Evolutionary conservation across 2,113 vertebrate genomes (phyloP).

Genomic region (Protobothrops flavoviridis): DNA sequence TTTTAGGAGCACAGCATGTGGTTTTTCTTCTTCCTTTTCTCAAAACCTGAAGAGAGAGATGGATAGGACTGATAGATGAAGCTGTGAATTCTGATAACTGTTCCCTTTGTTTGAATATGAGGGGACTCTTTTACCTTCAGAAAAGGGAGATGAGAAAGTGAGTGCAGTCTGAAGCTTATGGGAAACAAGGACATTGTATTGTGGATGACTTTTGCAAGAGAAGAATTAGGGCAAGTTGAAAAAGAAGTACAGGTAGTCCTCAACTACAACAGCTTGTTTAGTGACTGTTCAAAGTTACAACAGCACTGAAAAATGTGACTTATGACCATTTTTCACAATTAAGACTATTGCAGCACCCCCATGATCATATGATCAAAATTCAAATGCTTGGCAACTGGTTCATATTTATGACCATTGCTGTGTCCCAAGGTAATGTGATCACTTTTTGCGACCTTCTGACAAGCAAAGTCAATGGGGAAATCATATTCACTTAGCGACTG

Average conservation of each 20-base stretch:
- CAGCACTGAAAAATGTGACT: not conserved
- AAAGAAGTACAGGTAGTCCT: not conserved
- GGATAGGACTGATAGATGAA: constrained; percentile 67
- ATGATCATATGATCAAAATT: not conserved
- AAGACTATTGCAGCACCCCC: not conserved
- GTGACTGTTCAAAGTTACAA: not conserved
- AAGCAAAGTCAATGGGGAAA: not conserved
- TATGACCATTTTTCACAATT: not conserved
- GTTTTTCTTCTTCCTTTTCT: constrained; percentile 49
- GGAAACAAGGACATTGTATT: not conserved
- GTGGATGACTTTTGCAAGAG: not conserved
- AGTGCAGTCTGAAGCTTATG: not conserved
- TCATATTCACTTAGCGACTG: not conserved
- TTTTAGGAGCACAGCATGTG: constrained; percentile 60
- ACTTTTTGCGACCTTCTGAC: not conserved
- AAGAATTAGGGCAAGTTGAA: not conserved
- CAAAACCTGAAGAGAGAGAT: constrained; percentile 59
- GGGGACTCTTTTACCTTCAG: not conserved
- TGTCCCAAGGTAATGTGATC: not conserved
- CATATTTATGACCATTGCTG: not conserved
- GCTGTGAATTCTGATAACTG: constrained; percentile 60
- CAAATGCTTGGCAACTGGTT: not conserved
- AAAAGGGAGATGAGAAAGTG: not conserved
- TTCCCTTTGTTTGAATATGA: constrained; percentile 47
- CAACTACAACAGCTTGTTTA: not conserved